These are phyloP conservation scores for Champsocephalus esox DNA, from an alignment of 2,797 vertebrate genomes.

Conservation along the genomic window DNA sequence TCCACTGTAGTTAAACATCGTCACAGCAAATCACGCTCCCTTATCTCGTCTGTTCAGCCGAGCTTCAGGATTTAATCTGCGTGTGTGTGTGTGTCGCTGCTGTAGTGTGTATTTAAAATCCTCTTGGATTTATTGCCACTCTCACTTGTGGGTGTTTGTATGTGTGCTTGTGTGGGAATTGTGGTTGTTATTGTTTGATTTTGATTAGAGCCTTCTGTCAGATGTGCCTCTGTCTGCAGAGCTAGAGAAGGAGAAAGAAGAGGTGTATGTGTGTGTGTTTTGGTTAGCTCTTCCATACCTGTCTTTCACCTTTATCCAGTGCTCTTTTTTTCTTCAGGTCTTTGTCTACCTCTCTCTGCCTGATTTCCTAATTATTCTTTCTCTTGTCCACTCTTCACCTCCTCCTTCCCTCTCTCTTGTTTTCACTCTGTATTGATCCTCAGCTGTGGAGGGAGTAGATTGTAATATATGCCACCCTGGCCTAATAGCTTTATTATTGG, in stretches of 20 bases:
- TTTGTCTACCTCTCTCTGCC: constrained; percentile 22
- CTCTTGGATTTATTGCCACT: constrained; percentile 37
- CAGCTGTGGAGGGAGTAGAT: constrained; percentile 31
- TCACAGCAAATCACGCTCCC: constrained; percentile 56
- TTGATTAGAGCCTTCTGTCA: constrained; percentile 39
- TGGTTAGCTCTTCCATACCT: constrained; percentile 27
- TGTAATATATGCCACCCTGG: constrained; percentile 66
- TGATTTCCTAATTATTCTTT: background rate
- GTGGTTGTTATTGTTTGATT: constrained; percentile 32
- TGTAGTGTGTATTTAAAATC: constrained; percentile 53
- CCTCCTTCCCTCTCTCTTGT: constrained; percentile 11
- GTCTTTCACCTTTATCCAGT: constrained; percentile 31
- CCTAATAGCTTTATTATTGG: constrained; percentile 74
- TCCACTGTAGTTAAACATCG: constrained; percentile 62
- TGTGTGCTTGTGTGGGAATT: constrained; percentile 20
- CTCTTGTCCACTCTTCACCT: background rate
- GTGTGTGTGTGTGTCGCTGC: constrained; percentile 31
- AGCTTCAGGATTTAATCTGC: constrained; percentile 64
- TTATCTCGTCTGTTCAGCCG: constrained; percentile 66
- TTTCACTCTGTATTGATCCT: constrained; percentile 52
- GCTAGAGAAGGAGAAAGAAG: background rate
- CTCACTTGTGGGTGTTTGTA: constrained; percentile 23
- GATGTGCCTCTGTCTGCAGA: constrained; percentile 28
- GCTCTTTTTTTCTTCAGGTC: constrained; percentile 25
- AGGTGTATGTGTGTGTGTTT: constrained; percentile 13